Evolutionary conservation across 2,113 vertebrate genomes (phyloP).

Genomic region (Sinosuthora webbiana): DNA sequence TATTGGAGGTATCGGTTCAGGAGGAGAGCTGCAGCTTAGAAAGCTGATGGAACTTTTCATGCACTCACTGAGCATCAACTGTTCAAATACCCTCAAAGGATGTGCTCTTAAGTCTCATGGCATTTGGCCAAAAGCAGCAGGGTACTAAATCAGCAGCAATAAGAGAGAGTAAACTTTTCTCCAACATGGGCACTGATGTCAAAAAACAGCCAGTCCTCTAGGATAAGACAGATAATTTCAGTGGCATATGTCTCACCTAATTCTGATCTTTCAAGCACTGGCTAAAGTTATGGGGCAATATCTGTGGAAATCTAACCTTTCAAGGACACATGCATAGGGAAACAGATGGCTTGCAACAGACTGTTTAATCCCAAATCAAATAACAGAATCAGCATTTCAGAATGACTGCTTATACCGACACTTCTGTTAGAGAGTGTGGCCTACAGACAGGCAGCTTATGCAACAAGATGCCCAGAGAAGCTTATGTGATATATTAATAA

Average conservation of each 20-base stretch:
- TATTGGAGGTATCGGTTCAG: background rate
- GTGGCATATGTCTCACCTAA: conserved; percentile 76
- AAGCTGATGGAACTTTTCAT: conserved; percentile 32
- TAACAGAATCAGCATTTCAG: conserved; percentile 81
- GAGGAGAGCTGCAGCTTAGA: background rate
- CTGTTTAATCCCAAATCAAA: conserved; percentile 84
- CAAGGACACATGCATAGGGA: conserved; percentile 78
- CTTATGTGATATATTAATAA: conserved; percentile 2
- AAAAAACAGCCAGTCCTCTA: conserved; percentile 67
- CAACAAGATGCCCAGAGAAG: conserved; percentile 29
- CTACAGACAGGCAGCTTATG: conserved; percentile 53
- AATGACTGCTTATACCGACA: conserved; percentile 74
- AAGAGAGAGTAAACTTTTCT: conserved; percentile 37
- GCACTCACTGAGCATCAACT: conserved; percentile 19
- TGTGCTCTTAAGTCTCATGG: conserved; percentile 16
- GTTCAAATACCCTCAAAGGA: conserved; percentile 53
- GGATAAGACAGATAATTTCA: conserved; percentile 72
- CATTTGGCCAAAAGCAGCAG: conserved; percentile 59
- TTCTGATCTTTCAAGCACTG: conserved; percentile 74
- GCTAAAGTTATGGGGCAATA: conserved; percentile 73
- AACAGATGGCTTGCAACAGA: conserved; percentile 81
- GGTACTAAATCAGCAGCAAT: conserved; percentile 68
- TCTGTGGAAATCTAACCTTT: conserved; percentile 77
- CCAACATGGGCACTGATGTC: conserved; percentile 46
- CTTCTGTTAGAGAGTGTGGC: conserved; percentile 65